Evolutionary conservation across 2,888 invertebrate species (phyloP).

Genomic region (Drosophila ochracea): DNA sequence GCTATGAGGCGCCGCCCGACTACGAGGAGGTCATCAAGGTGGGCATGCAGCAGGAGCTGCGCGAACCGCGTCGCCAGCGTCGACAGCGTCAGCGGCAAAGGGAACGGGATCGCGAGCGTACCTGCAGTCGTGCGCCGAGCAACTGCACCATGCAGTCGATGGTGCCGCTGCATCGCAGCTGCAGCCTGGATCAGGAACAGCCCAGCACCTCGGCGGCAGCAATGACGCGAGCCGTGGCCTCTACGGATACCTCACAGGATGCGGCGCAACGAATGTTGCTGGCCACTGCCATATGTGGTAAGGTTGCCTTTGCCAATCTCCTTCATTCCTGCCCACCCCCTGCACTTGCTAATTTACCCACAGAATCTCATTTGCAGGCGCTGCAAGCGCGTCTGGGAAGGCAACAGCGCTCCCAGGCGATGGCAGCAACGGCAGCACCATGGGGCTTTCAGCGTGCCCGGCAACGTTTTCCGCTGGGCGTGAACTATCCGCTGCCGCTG

Average conservation of each 20-base stretch:
- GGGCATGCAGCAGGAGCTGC: slow-evolving; percentile 85
- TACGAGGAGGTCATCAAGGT: slow-evolving; percentile 89
- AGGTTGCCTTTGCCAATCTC: slow-evolving; percentile 32
- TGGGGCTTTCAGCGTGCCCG: slow-evolving; percentile 82
- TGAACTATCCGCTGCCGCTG: slow-evolving; percentile 79
- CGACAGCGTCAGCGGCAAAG: slow-evolving; percentile 63
- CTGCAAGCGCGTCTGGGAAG: slow-evolving; percentile 82
- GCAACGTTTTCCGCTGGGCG: slow-evolving; percentile 81
- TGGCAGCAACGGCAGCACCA: slow-evolving; percentile 52
- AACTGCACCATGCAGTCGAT: slow-evolving; percentile 73
- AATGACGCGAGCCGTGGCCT: slow-evolving; percentile 67
- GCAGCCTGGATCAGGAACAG: slow-evolving; percentile 66
- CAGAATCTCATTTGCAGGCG: slow-evolving; percentile 85
- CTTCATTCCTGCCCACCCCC: slow-evolving; percentile 16
- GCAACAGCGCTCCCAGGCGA: slow-evolving; percentile 52
- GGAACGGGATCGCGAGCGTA: slow-evolving; percentile 60
- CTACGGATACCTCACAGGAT: slow-evolving; percentile 62
- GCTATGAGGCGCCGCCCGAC: slow-evolving; percentile 90
- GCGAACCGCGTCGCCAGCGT: slow-evolving; percentile 80
- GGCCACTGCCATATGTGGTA: slow-evolving; percentile 84
- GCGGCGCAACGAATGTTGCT: slow-evolving; percentile 73
- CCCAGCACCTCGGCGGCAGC: slow-evolving; percentile 83
- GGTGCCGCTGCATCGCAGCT: slow-evolving; percentile 65
- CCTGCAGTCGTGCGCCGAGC: slow-evolving; percentile 72
- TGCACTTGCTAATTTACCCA: slow-evolving; percentile 73